These are phyloP conservation scores for Bos indicus DNA, from an alignment of 2,113 vertebrate genomes.

Conservation along the genomic window DNA sequence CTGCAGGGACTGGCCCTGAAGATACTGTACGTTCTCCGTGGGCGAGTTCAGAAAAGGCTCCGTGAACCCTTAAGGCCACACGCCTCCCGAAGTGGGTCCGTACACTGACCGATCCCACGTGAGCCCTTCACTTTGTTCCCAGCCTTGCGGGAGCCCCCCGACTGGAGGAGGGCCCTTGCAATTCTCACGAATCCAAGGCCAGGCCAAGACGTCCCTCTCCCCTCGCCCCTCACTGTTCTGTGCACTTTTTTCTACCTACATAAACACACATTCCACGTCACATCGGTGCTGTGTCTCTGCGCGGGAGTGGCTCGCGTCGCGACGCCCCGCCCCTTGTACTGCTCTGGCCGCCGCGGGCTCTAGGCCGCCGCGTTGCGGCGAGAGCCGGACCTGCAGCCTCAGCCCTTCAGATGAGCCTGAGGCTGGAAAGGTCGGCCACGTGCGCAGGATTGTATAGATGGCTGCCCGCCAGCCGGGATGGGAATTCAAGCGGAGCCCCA, in stretches of 20 bases:
- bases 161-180: neutral
- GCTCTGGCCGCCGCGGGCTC: neutral
- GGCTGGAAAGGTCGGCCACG: neutral
- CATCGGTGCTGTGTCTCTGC: neutral
- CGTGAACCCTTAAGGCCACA: neutral
- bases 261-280: conserved; percentile 52
- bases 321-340: neutral
- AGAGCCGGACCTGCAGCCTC: neutral
- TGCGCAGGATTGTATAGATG: neutral
- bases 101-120: neutral
- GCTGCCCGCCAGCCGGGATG: neutral
- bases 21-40: neutral
- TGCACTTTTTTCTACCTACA: conserved; percentile 61
- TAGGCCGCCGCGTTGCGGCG: neutral
- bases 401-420: neutral
- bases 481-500: neutral
- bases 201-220: neutral
- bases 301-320: too few species aligned
- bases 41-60: neutral
- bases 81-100: neutral
- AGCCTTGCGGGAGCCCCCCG: neutral
- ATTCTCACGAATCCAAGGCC: neutral
- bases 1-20: neutral
- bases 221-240: neutral
- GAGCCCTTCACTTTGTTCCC: neutral